A percentile compares a stretch with the other conserved stretches of the same genome.
Evolutionary conservation across 2,113 vertebrate genomes (phyloP).

Genomic region (Herpailurus yagouaroundi): DNA sequence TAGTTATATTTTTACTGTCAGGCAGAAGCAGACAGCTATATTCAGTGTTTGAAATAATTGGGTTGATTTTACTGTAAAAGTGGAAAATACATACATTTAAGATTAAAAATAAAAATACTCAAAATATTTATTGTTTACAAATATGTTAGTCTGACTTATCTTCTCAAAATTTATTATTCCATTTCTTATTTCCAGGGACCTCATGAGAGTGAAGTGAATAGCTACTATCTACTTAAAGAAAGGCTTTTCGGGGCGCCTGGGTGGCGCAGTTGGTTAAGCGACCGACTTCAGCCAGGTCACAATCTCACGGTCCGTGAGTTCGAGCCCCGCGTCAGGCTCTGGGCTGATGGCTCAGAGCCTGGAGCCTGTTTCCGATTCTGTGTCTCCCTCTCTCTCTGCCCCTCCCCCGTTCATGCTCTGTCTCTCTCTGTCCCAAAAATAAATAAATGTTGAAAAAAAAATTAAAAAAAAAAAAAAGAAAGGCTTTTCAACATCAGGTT

Average conservation of each 20-base stretch:
- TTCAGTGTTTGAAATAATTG: not conserved
- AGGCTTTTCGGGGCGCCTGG: too few relatives aligned
- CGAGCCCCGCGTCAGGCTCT: too few relatives aligned
- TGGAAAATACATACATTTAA: not conserved
- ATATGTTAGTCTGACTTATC: not conserved
- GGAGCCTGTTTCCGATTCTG: too few relatives aligned
- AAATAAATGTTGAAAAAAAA: too few relatives aligned
- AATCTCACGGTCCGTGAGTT: too few relatives aligned
- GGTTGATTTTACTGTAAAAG: not conserved
- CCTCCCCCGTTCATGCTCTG: too few relatives aligned
- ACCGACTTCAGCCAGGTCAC: too few relatives aligned
- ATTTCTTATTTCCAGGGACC: not conserved
- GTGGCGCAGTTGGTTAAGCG: too few relatives aligned
- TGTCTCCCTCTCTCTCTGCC: too few relatives aligned
- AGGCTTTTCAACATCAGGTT: not conserved
- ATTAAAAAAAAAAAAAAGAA: too few relatives aligned
- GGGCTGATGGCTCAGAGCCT: too few relatives aligned
- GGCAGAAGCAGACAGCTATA: not conserved
- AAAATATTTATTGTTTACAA: not conserved
- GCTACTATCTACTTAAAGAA: not conserved
- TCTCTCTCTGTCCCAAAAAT: too few relatives aligned
- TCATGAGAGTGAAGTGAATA: not conserved
- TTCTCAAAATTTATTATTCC: not conserved
- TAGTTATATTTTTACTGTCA: not conserved
- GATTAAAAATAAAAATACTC: not conserved